A percentile compares a stretch with the other conserved stretches of the same genome.
Evolutionary conservation across 2,888 invertebrate genomes (phyloP).

Genomic region (Palloptera scutellata): DNA sequence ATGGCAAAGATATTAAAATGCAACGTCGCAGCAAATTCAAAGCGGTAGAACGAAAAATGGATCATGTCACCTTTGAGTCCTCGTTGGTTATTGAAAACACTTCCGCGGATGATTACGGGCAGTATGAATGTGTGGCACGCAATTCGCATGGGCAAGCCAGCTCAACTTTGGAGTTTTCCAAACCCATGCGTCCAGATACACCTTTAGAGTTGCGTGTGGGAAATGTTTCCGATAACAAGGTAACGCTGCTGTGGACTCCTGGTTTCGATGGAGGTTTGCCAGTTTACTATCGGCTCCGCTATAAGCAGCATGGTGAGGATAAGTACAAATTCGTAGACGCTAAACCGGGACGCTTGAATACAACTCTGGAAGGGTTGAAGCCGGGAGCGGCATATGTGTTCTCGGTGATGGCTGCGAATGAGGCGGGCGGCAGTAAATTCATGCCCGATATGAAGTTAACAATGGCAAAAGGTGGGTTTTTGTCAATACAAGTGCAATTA

Average conservation of each 20-base stretch:
- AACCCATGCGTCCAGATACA: slow-evolving; percentile 55
- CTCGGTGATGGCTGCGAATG: slow-evolving; percentile 60
- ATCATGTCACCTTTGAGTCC: slow-evolving; percentile 54
- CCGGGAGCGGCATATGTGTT: slow-evolving; percentile 55
- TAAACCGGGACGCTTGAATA: slow-evolving; percentile 53
- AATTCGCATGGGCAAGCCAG: slow-evolving; percentile 58
- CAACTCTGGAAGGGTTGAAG: slow-evolving; percentile 53
- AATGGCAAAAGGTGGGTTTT: slow-evolving; percentile 45
- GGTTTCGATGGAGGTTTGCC: slow-evolving; percentile 60
- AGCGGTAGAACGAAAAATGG: slow-evolving; percentile 51
- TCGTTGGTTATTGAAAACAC: slow-evolving; percentile 56
- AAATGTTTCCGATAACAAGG: slow-evolving; percentile 56
- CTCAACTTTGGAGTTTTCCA: slow-evolving; percentile 54
- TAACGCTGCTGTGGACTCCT: slow-evolving; percentile 53
- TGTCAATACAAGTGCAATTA: background rate
- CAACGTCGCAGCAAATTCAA: slow-evolving; percentile 57
- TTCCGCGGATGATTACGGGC: slow-evolving; percentile 56
- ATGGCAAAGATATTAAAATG: slow-evolving; percentile 60
- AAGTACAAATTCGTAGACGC: slow-evolving; percentile 58
- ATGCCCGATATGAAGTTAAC: slow-evolving; percentile 55
- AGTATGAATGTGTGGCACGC: slow-evolving; percentile 58
- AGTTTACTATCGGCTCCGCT: slow-evolving; percentile 56
- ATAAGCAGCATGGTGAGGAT: slow-evolving; percentile 54
- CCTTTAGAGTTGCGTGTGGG: slow-evolving; percentile 52
- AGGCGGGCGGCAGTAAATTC: slow-evolving; percentile 59